Conservation (phyloP, 1,140 invertebrate species). For the Camponotus floridanus region DNA sequence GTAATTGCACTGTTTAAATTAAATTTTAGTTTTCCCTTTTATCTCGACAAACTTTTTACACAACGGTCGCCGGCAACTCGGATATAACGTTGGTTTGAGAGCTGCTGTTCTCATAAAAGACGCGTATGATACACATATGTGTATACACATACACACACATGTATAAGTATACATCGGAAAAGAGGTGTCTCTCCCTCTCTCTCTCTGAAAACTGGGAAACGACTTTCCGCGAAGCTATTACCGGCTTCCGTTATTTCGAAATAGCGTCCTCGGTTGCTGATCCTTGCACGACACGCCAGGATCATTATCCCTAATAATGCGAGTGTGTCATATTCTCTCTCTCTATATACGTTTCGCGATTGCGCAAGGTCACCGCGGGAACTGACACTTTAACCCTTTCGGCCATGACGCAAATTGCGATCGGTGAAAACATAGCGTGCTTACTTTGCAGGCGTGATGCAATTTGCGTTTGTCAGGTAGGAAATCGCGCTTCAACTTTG, state of each 20-base stretch:
- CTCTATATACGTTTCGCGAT: conserved; percentile 22
- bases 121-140: neutral
- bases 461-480: conserved; percentile 9
- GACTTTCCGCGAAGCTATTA: conserved; percentile 80
- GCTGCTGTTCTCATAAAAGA: conserved; percentile 38
- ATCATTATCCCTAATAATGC: conserved; percentile 67
- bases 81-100: conserved; percentile 39
- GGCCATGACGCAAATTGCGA: conserved; percentile 51
- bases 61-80: neutral
- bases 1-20: conserved; percentile 16
- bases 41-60: conserved; percentile 17
- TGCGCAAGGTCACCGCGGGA: conserved; percentile 29
- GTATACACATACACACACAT: neutral
- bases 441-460: neutral
- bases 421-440: conserved; percentile 28
- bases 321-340: conserved; percentile 37
- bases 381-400: conserved; percentile 51
- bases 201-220: conserved; percentile 71
- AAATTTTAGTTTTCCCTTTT: conserved; percentile 28
- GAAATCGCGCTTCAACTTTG: neutral
- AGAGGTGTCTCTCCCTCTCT: conserved; percentile 34
- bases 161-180: neutral
- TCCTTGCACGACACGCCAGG: conserved; percentile 64
- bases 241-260: conserved; percentile 74
- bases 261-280: conserved; percentile 58